Conservation (phyloP, 2,797 vertebrate species). For the Gastrophryne carolinensis region DNA sequence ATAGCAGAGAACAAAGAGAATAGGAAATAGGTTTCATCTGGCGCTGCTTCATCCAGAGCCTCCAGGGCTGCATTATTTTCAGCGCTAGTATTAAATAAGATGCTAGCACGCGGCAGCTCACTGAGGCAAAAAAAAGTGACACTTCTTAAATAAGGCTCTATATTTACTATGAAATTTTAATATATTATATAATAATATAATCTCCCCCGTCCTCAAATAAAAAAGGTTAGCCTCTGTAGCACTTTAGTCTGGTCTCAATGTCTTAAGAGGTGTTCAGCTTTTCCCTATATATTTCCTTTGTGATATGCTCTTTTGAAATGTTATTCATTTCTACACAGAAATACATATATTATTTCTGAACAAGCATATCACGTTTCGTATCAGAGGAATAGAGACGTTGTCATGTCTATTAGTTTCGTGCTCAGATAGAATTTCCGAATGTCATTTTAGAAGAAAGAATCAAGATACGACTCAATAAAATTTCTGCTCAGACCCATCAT, state of each 20-base stretch:
- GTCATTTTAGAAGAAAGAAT: slow-evolving; percentile 48
- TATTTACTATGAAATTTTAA: too few species aligned
- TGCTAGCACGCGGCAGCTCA: too few species aligned
- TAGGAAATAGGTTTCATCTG: too few species aligned
- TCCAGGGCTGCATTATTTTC: too few species aligned
- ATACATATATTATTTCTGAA: slow-evolving; percentile 31
- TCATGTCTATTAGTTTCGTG: slow-evolving; percentile 15
- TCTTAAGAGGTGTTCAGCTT: not conserved
- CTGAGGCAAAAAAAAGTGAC: too few species aligned
- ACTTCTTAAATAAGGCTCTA: too few species aligned
- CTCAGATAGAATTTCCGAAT: slow-evolving; percentile 44
- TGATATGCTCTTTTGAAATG: slow-evolving; percentile 6
- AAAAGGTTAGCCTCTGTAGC: not conserved
- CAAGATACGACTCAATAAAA: slow-evolving; percentile 35
- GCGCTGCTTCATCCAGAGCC: too few species aligned
- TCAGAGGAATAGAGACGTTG: slow-evolving; percentile 33
- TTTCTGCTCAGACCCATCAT: slow-evolving; percentile 22
- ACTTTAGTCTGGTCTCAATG: not conserved
- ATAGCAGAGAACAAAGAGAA: too few species aligned
- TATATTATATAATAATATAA: too few species aligned
- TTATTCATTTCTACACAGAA: slow-evolving; percentile 44
- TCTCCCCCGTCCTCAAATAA: not conserved
- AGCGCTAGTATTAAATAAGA: too few species aligned
- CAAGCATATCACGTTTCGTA: slow-evolving; percentile 36
- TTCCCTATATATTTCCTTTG: slow-evolving; percentile 1